Conservation (phyloP, 2,113 vertebrate genomes). For the Myiopsitta monachus region DNA sequence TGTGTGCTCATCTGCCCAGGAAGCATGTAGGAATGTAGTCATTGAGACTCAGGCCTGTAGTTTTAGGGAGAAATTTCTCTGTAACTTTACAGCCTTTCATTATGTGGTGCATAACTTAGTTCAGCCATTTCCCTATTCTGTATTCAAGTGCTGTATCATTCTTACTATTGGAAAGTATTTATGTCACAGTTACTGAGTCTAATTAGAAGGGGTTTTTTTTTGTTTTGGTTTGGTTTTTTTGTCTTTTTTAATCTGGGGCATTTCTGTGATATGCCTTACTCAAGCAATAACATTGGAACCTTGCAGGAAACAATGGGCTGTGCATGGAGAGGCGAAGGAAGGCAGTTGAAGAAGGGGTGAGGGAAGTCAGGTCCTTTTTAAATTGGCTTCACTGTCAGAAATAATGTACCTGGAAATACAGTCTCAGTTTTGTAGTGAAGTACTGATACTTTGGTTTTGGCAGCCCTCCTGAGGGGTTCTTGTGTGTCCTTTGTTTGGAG, state of each 20-base stretch:
- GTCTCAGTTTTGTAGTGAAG: background rate
- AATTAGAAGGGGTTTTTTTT: background rate
- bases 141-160: background rate
- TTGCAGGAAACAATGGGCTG: background rate
- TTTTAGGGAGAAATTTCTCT: background rate
- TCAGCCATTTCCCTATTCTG: background rate
- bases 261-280: background rate
- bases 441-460: background rate
- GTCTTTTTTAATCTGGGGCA: background rate
- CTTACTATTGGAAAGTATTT: background rate
- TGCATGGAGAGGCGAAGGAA: background rate
- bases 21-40: background rate
- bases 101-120: background rate
- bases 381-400: background rate
- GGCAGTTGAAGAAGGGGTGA: background rate
- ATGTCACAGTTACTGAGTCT: background rate
- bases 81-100: background rate
- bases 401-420: background rate
- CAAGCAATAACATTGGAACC: background rate
- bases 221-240: background rate
- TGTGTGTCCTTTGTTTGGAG: background rate
- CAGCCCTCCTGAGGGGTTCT: background rate
- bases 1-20: fast-evolving
- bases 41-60: background rate
- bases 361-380: background rate